Evolutionary conservation across 2,797 vertebrate genomes (phyloP), one percentile per base, ranked within the genome.

Genomic region (Ptychobarbus kaznakovi): DNA sequence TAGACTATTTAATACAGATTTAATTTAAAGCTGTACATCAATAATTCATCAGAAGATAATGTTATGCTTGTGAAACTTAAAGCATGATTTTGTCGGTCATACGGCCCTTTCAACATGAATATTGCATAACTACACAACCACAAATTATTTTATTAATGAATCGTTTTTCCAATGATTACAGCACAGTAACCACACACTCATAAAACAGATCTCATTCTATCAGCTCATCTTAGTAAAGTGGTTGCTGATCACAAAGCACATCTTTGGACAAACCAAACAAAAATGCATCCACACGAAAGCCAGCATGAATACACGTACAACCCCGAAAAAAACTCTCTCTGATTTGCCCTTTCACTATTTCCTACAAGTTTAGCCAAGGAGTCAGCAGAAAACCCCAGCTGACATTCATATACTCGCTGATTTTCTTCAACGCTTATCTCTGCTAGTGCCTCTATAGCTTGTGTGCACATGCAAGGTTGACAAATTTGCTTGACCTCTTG

Each of bases 31-130:
- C 28, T 68, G 11, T 68, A 87, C 58, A 90, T 89, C 89, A 90
- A 92, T 88, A 91, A 90, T 81, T 89, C 85, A 90, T 89, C 88
- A 90, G 87, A 91, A 87, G 91, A 93, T 93, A 92, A 94, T 90
- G 91, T 88, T 89, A 90, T 90, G 90, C 93, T 93, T 92, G 91
- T 88, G 91, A 91, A 93, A 92, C 94, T 94, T 90, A 93, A 92
- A 92, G 92, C 86, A 89, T 79, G 81, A 87, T 87, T 82, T 58
- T 84, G 87, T 89, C 87, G 78, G 89, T 87, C 92, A 93, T 93
- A 91, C 90, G 88, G 90, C 83, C 77, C 91, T 83, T 91, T 86
- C 90, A 93, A 92, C 87, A 18, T 44, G 25, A 63, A 63, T 22
- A 46, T 12, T 77, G 25, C 65, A 70, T 66, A 61, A 40, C 42